These are phyloP conservation scores for Eudyptes chrysolophus DNA, from an alignment of 2,113 vertebrate genomes.

Conservation along the genomic window DNA sequence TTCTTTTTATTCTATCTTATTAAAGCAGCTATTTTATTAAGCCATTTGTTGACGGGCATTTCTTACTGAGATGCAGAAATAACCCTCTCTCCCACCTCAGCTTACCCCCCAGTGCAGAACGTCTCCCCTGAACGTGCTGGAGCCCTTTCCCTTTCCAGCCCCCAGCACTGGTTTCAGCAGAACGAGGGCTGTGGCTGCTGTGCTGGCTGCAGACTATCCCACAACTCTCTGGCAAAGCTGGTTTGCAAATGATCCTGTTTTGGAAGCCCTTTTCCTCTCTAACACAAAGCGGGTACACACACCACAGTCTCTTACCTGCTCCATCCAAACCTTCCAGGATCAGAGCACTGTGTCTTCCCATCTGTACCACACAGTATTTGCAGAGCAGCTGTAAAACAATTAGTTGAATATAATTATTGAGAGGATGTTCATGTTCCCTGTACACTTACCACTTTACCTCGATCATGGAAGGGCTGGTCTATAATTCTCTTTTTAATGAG, in stretches of 20 bases:
- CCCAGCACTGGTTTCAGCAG: neutral
- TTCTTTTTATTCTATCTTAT: neutral
- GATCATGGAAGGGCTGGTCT: neutral
- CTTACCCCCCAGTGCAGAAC: neutral
- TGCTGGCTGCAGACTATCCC: neutral
- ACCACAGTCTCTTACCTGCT: neutral
- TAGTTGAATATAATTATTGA: neutral
- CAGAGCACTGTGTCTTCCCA: neutral
- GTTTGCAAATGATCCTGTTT: neutral
- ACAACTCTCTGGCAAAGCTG: neutral
- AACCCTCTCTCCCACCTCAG: neutral
- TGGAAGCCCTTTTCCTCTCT: neutral
- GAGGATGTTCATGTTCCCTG: neutral
- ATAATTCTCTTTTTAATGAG: neutral
- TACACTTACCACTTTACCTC: neutral
- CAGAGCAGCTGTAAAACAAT: neutral
- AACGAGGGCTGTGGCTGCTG: neutral
- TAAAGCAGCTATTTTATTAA: neutral
- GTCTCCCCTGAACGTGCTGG: accelerated
- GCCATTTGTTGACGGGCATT: neutral
- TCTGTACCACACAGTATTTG: neutral
- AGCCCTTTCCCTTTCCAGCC: neutral
- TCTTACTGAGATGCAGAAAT: neutral
- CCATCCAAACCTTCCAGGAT: neutral
- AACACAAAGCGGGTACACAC: neutral